Percentiles rank a stretch among this genome's conserved stretches.
Conservation (phyloP, 2,888 invertebrate species). For the Coecobrya sp. region DNA sequence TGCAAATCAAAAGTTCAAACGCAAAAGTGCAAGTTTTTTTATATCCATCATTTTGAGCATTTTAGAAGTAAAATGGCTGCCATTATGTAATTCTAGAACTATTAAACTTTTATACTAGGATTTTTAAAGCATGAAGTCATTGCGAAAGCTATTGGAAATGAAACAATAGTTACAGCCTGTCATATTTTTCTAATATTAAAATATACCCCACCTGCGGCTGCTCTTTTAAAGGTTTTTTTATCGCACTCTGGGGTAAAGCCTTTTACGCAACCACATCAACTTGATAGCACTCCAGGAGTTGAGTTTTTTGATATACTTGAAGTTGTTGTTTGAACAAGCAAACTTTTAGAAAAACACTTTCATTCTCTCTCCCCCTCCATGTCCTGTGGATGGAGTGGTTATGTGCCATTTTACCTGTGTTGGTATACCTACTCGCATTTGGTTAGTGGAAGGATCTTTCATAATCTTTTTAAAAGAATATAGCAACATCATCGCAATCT, state of each 20-base stretch:
- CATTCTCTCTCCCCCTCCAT: background rate
- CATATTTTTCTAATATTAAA: background rate
- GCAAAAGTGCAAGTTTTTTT: background rate
- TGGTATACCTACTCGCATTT: no score
- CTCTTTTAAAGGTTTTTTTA: background rate
- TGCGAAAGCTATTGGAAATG: background rate
- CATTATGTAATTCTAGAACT: background rate
- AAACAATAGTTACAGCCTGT: background rate
- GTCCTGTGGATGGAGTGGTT: background rate
- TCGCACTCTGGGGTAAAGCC: constrained; percentile 1
- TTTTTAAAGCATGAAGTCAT: background rate
- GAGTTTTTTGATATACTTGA: constrained; percentile 12
- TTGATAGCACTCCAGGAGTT: constrained; percentile 49
- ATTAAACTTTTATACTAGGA: background rate
- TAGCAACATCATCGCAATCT: background rate
- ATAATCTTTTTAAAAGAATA: no score
- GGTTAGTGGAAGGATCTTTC: no score
- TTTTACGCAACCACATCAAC: constrained; percentile 30
- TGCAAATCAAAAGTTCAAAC: background rate
- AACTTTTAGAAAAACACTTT: constrained; percentile 10
- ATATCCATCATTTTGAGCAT: background rate
- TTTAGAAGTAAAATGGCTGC: background rate
- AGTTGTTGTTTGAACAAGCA: background rate
- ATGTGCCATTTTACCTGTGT: no score
- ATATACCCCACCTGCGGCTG: background rate